These are phyloP conservation scores for Passer domesticus DNA, from an alignment of 2,113 vertebrate species.

Conservation along the genomic window DNA sequence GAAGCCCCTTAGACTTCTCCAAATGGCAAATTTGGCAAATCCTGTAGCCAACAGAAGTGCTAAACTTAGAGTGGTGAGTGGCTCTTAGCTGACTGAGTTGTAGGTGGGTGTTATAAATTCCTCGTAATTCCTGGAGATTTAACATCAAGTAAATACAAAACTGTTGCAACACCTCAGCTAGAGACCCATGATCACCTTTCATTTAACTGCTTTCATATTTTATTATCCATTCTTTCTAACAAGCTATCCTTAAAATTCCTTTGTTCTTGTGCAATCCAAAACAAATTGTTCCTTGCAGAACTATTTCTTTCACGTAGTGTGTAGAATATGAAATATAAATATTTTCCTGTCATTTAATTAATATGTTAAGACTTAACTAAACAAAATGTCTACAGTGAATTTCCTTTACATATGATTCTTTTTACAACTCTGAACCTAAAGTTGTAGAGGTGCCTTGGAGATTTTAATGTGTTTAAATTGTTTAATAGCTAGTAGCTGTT, in stretches of 20 bases:
- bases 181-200: neutral
- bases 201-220: neutral
- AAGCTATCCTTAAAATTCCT: neutral
- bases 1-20: neutral
- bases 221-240: neutral
- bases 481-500: neutral
- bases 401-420: neutral
- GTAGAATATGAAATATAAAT: neutral
- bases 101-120: neutral
- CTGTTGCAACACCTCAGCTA: neutral
- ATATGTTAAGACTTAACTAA: neutral
- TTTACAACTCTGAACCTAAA: neutral
- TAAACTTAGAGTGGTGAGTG: neutral
- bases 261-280: neutral
- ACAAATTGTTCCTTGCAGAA: neutral
- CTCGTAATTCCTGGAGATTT: neutral
- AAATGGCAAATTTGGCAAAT: neutral
- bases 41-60: neutral
- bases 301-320: neutral
- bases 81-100: neutral
- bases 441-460: neutral
- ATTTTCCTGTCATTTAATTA: neutral
- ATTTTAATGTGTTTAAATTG: neutral
- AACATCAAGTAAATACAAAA: neutral
- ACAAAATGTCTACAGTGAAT: neutral